Evolutionary conservation across 2,113 vertebrate species (phyloP).

Genomic region (Typhlomys cinereus): DNA sequence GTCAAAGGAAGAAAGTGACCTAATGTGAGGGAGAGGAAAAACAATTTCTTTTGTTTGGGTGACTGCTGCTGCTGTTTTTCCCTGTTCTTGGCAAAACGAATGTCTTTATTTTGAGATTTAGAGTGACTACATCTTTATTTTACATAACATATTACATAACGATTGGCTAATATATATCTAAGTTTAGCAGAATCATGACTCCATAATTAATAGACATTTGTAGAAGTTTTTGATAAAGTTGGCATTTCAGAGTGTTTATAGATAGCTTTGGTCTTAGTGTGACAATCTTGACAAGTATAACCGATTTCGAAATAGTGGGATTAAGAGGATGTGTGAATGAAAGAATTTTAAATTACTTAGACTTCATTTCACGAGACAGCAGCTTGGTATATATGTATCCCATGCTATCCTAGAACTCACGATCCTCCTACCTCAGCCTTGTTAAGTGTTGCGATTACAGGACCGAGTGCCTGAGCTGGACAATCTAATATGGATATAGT

Average conservation of each 20-base stretch:
- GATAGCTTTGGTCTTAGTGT: background rate
- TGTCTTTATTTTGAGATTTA: slow-evolving; percentile 40
- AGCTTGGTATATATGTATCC: background rate
- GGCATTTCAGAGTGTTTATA: background rate
- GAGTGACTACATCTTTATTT: background rate
- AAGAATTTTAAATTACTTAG: background rate
- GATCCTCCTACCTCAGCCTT: background rate
- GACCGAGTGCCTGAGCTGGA: no score
- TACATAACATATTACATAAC: background rate
- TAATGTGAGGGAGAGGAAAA: background rate
- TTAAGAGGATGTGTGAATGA: background rate
- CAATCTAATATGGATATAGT: background rate
- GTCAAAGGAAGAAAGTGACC: slow-evolving; percentile 18
- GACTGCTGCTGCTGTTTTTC: background rate
- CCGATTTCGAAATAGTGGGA: background rate
- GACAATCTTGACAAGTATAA: background rate
- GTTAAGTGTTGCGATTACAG: no score
- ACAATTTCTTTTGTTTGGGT: background rate
- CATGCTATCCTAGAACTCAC: background rate
- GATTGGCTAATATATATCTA: background rate
- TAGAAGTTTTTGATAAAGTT: background rate
- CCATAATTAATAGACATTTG: background rate
- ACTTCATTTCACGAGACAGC: background rate
- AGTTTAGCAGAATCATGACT: background rate
- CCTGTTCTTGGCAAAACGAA: background rate